These are phyloP conservation scores for Drosophila insularis DNA, from an alignment of 1,140 invertebrate species.

Conservation along the genomic window DNA sequence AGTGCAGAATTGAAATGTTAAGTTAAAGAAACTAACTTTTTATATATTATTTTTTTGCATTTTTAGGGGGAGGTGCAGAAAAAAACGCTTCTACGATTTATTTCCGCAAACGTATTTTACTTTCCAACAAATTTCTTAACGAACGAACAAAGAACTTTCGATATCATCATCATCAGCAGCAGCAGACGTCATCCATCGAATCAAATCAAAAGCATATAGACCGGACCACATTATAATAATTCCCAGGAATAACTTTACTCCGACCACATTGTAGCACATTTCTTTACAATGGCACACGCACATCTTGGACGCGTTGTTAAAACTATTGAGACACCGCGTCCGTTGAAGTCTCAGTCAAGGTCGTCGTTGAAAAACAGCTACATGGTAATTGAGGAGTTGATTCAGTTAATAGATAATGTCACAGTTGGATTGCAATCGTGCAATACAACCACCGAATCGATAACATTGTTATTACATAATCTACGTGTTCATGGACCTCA, in stretches of 20 bases:
- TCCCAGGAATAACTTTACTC: slow-evolving; percentile 31
- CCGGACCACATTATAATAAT: slow-evolving; percentile 14
- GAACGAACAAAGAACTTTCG: slow-evolving; percentile 53
- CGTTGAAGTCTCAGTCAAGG: slow-evolving; percentile 86
- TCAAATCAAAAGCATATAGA: too few species aligned
- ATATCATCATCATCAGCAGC: slow-evolving; percentile 16
- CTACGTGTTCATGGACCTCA: slow-evolving; percentile 89
- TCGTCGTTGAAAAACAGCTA: slow-evolving; percentile 78
- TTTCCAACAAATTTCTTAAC: slow-evolving; percentile 45
- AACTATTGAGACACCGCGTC: slow-evolving; percentile 89
- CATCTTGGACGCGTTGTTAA: slow-evolving; percentile 84
- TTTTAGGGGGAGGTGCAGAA: slow-evolving; percentile 81
- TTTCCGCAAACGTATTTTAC: slow-evolving; percentile 44
- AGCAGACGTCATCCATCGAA: slow-evolving; percentile 27
- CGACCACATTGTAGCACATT: slow-evolving; percentile 22
- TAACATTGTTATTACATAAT: slow-evolving; percentile 83
- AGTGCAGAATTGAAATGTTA: too few species aligned
- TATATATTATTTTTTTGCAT: not conserved
- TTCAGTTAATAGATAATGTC: slow-evolving; percentile 88
- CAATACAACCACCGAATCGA: slow-evolving; percentile 76
- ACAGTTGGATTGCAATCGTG: slow-evolving; percentile 86
- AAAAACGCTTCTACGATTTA: slow-evolving; percentile 72
- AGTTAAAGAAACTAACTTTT: not conserved
- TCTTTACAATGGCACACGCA: slow-evolving; percentile 72
- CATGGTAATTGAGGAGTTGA: slow-evolving; percentile 86